These are phyloP conservation scores for Heliothis subflexa DNA, from an alignment of 1,140 invertebrate species.

Conservation along the genomic window DNA sequence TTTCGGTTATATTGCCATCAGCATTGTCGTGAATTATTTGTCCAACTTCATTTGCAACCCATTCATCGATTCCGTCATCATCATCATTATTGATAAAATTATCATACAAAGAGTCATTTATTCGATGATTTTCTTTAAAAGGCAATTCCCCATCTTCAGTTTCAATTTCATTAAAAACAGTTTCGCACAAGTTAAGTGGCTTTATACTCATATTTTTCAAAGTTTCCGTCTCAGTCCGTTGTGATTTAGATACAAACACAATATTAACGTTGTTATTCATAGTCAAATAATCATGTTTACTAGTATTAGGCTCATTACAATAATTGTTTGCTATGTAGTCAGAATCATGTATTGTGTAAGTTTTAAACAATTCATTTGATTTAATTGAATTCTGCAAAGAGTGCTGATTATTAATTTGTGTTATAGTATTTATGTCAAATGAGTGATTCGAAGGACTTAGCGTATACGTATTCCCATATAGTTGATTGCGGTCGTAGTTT, in stretches of 20 bases:
- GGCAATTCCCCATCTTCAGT: conserved; percentile 16
- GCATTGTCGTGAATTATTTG: neutral
- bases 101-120: conserved; percentile 22
- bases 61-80: neutral
- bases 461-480: conserved; percentile 23
- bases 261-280: conserved; percentile 36
- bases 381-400: neutral
- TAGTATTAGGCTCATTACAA: neutral
- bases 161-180: conserved; percentile 42
- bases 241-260: conserved; percentile 51
- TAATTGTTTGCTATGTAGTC: neutral
- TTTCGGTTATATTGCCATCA: neutral
- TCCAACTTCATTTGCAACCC: neutral
- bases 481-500: neutral
- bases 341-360: neutral
- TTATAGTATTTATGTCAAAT: neutral
- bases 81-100: neutral
- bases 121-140: conserved; percentile 10
- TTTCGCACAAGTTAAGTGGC: conserved; percentile 66
- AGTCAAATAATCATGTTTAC: neutral
- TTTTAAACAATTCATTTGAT: neutral
- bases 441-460: neutral
- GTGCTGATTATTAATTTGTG: neutral
- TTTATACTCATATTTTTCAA: conserved; percentile 45
- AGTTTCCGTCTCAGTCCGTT: conserved; percentile 24